A percentile compares a stretch with the other conserved stretches of the same genome.
Evolutionary conservation across 2,888 invertebrate species (phyloP).

Genomic region (Vanessa cardui): DNA sequence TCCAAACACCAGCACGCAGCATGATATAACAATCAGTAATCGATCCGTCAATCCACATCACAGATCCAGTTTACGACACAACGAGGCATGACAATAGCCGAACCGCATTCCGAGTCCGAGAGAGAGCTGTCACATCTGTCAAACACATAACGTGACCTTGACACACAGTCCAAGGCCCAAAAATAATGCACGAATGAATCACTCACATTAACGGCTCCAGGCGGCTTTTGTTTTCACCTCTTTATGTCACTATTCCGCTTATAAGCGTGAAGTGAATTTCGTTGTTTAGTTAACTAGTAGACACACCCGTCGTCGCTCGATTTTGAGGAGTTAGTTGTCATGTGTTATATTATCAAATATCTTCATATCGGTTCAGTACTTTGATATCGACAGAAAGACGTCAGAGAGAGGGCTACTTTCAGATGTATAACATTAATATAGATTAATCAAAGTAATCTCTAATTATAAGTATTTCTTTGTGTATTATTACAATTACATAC

Average conservation of each 20-base stretch:
- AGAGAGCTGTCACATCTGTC: conserved; percentile 32
- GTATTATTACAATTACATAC: too few species aligned
- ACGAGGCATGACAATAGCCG: conserved; percentile 20
- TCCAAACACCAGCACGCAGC: not conserved
- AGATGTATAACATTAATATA: too few species aligned
- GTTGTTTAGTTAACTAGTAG: not conserved
- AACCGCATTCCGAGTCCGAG: conserved; percentile 30
- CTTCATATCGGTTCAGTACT: too few species aligned
- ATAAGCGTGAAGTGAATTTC: not conserved
- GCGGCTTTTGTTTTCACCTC: not conserved
- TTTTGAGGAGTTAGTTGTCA: too few species aligned
- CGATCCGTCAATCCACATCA: not conserved
- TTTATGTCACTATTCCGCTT: not conserved
- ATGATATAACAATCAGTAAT: not conserved
- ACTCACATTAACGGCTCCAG: conserved; percentile 8
- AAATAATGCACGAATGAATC: conserved; percentile 17
- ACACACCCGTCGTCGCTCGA: too few species aligned
- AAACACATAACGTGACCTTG: conserved; percentile 30
- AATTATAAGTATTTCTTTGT: too few species aligned
- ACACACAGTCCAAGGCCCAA: conserved; percentile 33
- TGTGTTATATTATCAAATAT: too few species aligned
- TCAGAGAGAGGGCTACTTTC: too few species aligned
- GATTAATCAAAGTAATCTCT: too few species aligned
- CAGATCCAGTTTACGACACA: conserved; percentile 14
- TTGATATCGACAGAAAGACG: too few species aligned